Conservation (phyloP, 2,888 invertebrate genomes). For the Timema cristinae region DNA sequence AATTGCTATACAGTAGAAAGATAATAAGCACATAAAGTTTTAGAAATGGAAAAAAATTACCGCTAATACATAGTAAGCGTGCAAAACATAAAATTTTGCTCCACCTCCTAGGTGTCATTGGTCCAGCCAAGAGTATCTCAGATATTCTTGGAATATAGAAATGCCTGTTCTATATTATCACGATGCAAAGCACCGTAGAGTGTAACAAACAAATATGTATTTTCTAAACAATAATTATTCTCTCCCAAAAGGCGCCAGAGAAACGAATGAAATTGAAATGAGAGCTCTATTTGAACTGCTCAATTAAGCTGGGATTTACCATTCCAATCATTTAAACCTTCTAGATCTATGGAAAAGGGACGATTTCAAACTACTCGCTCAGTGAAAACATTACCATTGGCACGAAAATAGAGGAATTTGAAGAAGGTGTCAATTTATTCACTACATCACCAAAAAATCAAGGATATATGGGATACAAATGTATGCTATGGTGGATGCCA, state of each 20-base stretch:
- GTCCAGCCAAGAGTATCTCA: not conserved
- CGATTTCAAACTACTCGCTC: conserved; percentile 19
- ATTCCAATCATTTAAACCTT: not conserved
- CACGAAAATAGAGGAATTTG: conserved; percentile 4
- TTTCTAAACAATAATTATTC: not conserved
- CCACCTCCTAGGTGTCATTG: not conserved
- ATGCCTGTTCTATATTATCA: not conserved
- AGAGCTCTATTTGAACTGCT: not conserved
- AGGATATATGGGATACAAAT: not conserved
- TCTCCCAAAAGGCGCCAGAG: not conserved
- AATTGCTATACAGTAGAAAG: not conserved
- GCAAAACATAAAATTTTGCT: not conserved
- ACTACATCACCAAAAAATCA: not conserved
- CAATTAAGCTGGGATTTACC: not conserved
- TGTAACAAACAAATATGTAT: not conserved
- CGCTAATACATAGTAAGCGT: not conserved
- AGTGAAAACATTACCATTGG: conserved; percentile 29
- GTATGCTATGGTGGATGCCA: not conserved
- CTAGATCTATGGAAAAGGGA: too few relatives aligned
- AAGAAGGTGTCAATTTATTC: conserved; percentile 6
- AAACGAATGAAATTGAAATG: conserved; percentile 7
- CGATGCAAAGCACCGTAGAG: not conserved
- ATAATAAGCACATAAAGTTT: not conserved
- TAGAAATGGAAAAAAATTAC: not conserved
- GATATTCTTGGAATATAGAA: not conserved